These are phyloP conservation scores for Mus spicilegus DNA, from an alignment of 2,113 vertebrate genomes.

Conservation along the genomic window DNA sequence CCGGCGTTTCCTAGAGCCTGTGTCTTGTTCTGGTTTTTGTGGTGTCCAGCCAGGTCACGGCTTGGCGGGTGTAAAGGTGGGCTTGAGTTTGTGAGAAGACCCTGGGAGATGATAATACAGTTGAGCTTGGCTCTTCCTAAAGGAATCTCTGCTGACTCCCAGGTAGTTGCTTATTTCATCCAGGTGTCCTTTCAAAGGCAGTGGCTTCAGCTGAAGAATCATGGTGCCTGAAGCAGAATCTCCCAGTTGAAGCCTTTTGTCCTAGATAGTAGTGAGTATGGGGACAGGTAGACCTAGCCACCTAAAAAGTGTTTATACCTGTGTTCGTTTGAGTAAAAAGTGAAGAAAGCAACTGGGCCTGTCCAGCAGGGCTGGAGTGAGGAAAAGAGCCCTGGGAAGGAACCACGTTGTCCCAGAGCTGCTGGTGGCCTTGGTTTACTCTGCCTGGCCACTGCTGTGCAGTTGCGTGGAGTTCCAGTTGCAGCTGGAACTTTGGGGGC, in stretches of 20 bases:
- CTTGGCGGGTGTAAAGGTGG: background rate
- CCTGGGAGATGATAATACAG: background rate
- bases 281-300: background rate
- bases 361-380: no score
- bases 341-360: background rate
- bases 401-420: background rate
- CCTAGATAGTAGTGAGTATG: background rate
- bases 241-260: no score
- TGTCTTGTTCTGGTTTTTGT: fast-evolving
- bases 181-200: background rate
- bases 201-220: background rate
- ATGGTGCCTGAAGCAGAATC: background rate
- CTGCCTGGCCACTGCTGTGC: no score
- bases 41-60: background rate
- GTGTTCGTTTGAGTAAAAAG: background rate
- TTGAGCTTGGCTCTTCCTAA: background rate
- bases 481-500: no score
- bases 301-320: background rate
- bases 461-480: background rate
- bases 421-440: no score
- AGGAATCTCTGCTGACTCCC: background rate
- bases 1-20: background rate
- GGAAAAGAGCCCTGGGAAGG: background rate
- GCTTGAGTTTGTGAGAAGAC: fast-evolving
- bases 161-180: fast-evolving